Percentiles rank a stretch among this genome's conserved stretches.
Conservation (phyloP, 2,888 invertebrate genomes). For the Drosophila bunnanda region DNA sequence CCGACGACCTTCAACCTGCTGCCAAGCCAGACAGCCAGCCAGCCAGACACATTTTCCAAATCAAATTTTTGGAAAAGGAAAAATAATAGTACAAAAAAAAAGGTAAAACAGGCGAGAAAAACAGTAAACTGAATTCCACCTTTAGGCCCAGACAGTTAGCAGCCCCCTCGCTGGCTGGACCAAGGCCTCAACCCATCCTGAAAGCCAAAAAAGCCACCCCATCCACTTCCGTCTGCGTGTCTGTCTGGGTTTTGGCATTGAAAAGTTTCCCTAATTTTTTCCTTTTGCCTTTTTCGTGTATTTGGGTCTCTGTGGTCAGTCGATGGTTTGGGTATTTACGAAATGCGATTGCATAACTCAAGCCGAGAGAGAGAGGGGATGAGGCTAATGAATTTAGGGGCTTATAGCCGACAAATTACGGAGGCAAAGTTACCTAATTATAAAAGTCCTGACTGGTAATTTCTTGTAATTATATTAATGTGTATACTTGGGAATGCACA, state of each 20-base stretch:
- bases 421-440: slow-evolving; percentile 11
- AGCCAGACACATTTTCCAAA: slow-evolving; percentile 70
- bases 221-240: slow-evolving; percentile 31
- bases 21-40: slow-evolving; percentile 29
- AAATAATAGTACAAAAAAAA: slow-evolving; percentile 36
- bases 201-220: slow-evolving; percentile 16
- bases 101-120: slow-evolving; percentile 22
- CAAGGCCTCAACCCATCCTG: slow-evolving; percentile 26
- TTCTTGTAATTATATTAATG: not conserved
- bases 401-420: slow-evolving; percentile 1
- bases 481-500: not conserved
- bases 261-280: slow-evolving; percentile 31
- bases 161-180: slow-evolving; percentile 37
- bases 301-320: slow-evolving; percentile 13
- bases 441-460: slow-evolving; percentile 11
- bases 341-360: slow-evolving; percentile 37
- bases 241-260: slow-evolving; percentile 47
- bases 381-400: slow-evolving; percentile 10
- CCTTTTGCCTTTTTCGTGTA: slow-evolving; percentile 5
- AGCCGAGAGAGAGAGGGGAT: not conserved
- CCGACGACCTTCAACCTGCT: slow-evolving; percentile 50
- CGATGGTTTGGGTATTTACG: slow-evolving; percentile 19
- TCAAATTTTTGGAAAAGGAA: slow-evolving; percentile 66
- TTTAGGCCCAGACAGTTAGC: slow-evolving; percentile 44
- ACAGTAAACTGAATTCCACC: slow-evolving; percentile 41